phyloP scores from a whole-genome alignment of 2,113 vertebrate genomes.

The Perca schrenkii region DNA sequence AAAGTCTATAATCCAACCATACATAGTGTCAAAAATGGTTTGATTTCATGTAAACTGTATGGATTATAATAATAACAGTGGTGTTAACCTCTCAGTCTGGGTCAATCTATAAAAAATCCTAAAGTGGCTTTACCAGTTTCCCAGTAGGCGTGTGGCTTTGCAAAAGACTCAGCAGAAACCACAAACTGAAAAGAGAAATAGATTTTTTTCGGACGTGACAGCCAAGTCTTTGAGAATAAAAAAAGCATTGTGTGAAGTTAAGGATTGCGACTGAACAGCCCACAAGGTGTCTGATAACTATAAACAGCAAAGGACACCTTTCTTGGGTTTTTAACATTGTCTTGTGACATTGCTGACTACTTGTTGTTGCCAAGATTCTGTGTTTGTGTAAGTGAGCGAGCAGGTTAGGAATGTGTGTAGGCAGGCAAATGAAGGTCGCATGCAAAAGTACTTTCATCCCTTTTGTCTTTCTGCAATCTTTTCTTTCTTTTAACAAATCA shows the following conservation, averaged over 20 bases:
- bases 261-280: not conserved
- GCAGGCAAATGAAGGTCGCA: conserved; percentile 8
- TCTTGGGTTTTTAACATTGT: not conserved
- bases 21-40: no score
- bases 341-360: not conserved
- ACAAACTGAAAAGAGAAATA: conserved; percentile 19
- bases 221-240: not conserved
- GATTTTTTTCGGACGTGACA: not conserved
- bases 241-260: not conserved
- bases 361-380: conserved; percentile 3
- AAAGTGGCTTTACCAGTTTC: not conserved
- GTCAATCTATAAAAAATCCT: conserved; percentile 8
- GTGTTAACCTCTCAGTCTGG: conserved; percentile 16
- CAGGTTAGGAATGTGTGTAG: conserved; percentile 59
- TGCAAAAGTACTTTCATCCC: not conserved
- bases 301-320: not conserved
- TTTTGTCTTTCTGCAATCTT: not conserved
- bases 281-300: not conserved
- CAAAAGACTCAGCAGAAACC: conserved; percentile 20
- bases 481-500: not conserved
- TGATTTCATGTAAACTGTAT: not conserved
- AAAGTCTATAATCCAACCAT: not conserved
- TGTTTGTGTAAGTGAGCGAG: conserved; percentile 24
- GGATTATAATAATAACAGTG: not conserved
- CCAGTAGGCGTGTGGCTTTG: not conserved